These are phyloP conservation scores for Dryadula phaetusa DNA, from an alignment of 2,888 invertebrate species.

Conservation along the genomic window DNA sequence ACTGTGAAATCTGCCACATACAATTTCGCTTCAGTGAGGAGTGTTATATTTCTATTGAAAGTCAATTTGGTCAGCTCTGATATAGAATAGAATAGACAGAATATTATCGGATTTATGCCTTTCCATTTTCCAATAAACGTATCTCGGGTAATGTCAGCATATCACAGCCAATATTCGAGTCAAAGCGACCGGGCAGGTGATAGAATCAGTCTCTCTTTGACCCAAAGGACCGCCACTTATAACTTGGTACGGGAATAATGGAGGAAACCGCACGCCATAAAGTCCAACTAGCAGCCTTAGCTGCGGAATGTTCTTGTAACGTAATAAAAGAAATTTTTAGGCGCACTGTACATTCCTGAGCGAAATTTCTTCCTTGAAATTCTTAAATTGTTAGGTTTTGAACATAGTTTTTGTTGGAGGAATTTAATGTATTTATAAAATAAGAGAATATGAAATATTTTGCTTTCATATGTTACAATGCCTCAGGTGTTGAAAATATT, in stretches of 20 bases:
- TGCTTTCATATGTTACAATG: background rate
- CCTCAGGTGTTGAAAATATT: background rate
- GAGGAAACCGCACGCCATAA: slow-evolving; percentile 58
- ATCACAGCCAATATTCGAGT: slow-evolving; percentile 44
- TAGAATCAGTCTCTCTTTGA: slow-evolving; percentile 66
- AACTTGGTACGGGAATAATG: slow-evolving; percentile 76
- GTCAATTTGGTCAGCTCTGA: slow-evolving; percentile 2
- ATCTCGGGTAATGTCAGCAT: slow-evolving; percentile 35
- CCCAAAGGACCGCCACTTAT: slow-evolving; percentile 64
- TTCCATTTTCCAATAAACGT: slow-evolving; percentile 32
- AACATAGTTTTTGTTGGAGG: slow-evolving; percentile 28
- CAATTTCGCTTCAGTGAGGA: slow-evolving; percentile 5
- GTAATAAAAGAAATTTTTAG: slow-evolving; percentile 42
- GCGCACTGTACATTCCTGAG: slow-evolving; percentile 34
- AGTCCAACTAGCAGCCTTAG: slow-evolving; percentile 44
- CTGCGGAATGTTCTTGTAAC: slow-evolving; percentile 29
- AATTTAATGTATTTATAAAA: slow-evolving; percentile 19
- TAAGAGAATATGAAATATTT: background rate
- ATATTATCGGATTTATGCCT: slow-evolving; percentile 29
- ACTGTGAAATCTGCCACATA: slow-evolving; percentile 11
- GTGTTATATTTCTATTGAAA: slow-evolving; percentile 10
- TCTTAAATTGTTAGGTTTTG: slow-evolving; percentile 35
- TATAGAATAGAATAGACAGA: slow-evolving; percentile 10
- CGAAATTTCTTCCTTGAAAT: slow-evolving; percentile 38
- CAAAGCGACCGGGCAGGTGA: slow-evolving; percentile 69